phyloP scores from a whole-genome alignment of 2,797 vertebrate genomes.

The Synaphobranchus kaupii region DNA sequence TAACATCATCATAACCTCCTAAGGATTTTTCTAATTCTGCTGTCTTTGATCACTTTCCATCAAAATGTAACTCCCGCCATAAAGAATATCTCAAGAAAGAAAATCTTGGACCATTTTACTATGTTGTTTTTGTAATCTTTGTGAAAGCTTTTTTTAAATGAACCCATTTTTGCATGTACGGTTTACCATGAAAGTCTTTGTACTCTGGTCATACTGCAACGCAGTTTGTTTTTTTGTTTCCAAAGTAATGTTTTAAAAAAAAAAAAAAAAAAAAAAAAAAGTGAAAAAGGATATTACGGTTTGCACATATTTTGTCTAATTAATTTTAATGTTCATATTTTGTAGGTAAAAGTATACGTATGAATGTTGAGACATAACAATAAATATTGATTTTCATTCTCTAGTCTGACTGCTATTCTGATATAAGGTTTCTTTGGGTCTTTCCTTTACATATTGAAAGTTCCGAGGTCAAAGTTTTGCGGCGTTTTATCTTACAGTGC shows the following conservation, averaged over 20 bases:
- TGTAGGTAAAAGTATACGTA: conserved; percentile 24
- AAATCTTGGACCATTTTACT: conserved; percentile 35
- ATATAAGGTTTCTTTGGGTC: neutral
- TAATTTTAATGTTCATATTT: conserved; percentile 44
- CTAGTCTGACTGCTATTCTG: conserved; percentile 12
- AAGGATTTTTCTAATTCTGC: conserved; percentile 1
- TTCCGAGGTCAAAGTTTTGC: neutral
- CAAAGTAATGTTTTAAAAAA: conserved; percentile 15
- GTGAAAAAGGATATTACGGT: conserved; percentile 18
- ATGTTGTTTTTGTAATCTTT: conserved; percentile 27
- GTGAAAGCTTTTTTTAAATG: conserved; percentile 33
- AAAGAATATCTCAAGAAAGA: conserved; percentile 52
- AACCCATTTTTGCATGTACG: conserved; percentile 27
- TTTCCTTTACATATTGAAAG: neutral
- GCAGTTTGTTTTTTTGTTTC: conserved; percentile 3
- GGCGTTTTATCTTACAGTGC: neutral
- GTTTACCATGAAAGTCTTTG: conserved; percentile 22
- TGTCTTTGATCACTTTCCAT: neutral
- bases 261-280: conserved; percentile 30
- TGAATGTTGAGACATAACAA: conserved; percentile 36
- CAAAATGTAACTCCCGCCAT: conserved; percentile 69
- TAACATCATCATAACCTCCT: neutral
- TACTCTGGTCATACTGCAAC: conserved; percentile 21
- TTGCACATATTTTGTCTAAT: conserved; percentile 46
- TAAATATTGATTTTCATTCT: conserved; percentile 29